phyloP scores from a whole-genome alignment of 2,888 invertebrate genomes.

The Conchocele bisecta region DNA sequence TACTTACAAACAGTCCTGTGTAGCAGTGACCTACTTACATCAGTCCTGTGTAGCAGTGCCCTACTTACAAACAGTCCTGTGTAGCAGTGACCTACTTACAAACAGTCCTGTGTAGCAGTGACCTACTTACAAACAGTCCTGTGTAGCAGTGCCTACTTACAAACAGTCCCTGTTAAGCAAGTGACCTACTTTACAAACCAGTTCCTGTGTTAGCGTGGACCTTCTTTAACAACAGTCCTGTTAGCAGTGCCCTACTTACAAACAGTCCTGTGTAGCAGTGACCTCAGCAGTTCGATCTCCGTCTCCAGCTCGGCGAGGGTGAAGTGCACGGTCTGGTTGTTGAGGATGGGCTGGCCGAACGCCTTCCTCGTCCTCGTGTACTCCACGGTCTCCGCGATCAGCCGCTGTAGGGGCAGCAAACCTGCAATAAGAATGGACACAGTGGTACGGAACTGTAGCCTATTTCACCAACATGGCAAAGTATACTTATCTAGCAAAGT shows the following conservation, averaged over 20 bases:
- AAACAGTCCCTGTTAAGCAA: too few species aligned
- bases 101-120: too few species aligned
- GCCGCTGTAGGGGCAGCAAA: slow-evolving; percentile 80
- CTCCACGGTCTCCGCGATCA: slow-evolving; percentile 83
- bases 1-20: too few species aligned
- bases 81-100: too few species aligned
- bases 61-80: too few species aligned
- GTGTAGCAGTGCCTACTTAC: too few species aligned
- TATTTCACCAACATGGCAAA: too few species aligned
- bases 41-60: too few species aligned
- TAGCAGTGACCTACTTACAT: too few species aligned
- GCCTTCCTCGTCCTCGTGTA: slow-evolving; percentile 84
- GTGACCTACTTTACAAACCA: background rate
- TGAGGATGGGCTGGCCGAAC: slow-evolving; percentile 84
- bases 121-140: too few species aligned
- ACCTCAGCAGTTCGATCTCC: slow-evolving; percentile 84
- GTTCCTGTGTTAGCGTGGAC: background rate
- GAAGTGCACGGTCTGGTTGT: slow-evolving; percentile 84
- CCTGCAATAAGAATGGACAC: slow-evolving; percentile 50
- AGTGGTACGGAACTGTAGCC: too few species aligned
- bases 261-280: slow-evolving; percentile 84
- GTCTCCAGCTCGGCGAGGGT: slow-evolving; percentile 85
- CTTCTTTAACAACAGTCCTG: background rate
- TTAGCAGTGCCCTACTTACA: slow-evolving; percentile 75
- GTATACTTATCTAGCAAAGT: too few species aligned